Evolutionary conservation across 1,140 invertebrate genomes (phyloP).

Genomic region (Caenorhabditis briggsae): DNA sequence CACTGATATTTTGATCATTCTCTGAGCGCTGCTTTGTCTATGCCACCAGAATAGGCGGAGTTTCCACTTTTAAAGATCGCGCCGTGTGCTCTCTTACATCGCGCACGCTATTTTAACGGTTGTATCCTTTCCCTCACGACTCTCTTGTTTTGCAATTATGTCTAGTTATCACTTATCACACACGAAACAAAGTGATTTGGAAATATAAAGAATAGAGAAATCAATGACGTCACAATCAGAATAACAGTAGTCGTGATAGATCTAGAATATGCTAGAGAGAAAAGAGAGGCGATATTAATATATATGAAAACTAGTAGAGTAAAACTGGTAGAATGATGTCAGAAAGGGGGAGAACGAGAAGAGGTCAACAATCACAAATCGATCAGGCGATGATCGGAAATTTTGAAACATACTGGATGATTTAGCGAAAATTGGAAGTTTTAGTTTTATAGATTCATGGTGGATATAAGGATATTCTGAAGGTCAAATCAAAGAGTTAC

Average conservation of each 20-base stretch:
- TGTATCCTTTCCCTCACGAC: not conserved
- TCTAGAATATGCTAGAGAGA: not conserved
- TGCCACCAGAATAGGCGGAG: not conserved
- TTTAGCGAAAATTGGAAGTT: too few species aligned
- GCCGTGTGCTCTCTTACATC: not conserved
- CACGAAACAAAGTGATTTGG: not conserved
- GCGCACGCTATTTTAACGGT: too few species aligned
- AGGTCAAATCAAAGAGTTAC: too few species aligned
- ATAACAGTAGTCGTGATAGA: not conserved
- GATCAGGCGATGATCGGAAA: not conserved
- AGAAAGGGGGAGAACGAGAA: not conserved
- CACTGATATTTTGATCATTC: slow-evolving; percentile 24
- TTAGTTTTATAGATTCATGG: too few species aligned
- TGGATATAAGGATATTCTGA: too few species aligned
- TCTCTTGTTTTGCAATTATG: not conserved
- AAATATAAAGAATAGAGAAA: slow-evolving; percentile 10
- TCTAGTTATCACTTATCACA: not conserved
- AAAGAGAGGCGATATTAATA: slow-evolving; percentile 17
- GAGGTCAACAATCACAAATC: not conserved
- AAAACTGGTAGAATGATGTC: slow-evolving; percentile 13
- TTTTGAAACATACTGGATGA: too few species aligned
- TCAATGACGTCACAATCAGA: slow-evolving; percentile 22
- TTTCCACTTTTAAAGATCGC: slow-evolving; percentile 35
- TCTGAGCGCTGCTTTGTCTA: not conserved
- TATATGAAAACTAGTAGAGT: slow-evolving; percentile 40